Evolutionary conservation across 1,140 invertebrate species (phyloP).

Genomic region (Ceratosolen solmsi): DNA sequence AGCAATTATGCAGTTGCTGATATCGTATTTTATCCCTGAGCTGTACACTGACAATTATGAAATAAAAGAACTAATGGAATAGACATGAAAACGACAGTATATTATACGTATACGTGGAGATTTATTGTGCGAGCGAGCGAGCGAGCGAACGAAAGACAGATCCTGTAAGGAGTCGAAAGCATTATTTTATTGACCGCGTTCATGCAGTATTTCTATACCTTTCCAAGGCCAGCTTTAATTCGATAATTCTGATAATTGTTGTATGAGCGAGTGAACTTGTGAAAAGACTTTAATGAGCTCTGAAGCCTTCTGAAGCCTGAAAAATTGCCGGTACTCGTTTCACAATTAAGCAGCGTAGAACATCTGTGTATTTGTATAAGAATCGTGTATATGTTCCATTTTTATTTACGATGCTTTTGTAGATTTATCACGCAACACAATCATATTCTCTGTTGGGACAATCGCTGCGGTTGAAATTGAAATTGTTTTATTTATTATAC

Average conservation of each 20-base stretch:
- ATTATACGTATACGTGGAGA: no score
- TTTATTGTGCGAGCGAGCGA: neutral
- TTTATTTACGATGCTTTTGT: neutral
- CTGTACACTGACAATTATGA: neutral
- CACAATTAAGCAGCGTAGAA: neutral
- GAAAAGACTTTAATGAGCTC: neutral
- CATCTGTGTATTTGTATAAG: neutral
- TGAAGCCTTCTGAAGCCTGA: constrained; percentile 24
- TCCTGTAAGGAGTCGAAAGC: neutral
- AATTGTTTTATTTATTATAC: constrained; percentile 19
- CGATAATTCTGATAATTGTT: constrained; percentile 42
- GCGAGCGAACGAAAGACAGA: neutral
- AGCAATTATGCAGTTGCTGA: neutral
- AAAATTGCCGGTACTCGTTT: constrained; percentile 26
- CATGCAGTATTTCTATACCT: neutral
- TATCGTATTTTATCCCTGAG: neutral
- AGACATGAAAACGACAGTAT: neutral
- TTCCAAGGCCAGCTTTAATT: constrained; percentile 36
- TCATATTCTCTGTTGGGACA: neutral
- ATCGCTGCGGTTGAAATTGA: neutral
- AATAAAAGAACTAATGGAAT: neutral
- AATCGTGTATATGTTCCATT: neutral
- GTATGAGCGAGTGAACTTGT: neutral
- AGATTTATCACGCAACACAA: neutral
- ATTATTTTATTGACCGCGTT: constrained; percentile 14